Base-by-base conservation (phyloP, 2,113 vertebrate species). In the Pavo muticus region DNA sequence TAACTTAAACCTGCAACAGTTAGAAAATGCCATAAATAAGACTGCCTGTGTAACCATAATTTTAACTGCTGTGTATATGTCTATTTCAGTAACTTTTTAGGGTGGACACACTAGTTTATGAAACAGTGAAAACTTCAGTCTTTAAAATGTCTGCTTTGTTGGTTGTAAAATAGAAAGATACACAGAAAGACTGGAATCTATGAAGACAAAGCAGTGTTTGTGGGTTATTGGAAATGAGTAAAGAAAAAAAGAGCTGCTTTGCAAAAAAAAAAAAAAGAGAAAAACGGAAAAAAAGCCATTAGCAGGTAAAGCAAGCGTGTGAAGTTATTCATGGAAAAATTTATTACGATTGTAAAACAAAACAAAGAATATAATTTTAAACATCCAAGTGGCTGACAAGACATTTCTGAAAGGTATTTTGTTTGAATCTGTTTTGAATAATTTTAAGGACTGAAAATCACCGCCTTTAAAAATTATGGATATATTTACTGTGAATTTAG, bases 381-480 rank as follows among this genome's bases (percentile, higher is more conserved):
- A 39, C 4, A 59, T 24, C 5, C 3, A 21, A 27, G 37, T 52
- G 29, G 13, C 21, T 91, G 75, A 57, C 4, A 23, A 64, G 54
- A 5, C 11, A 6, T 61, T 69, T 85, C 15, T 63, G 8, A 83
- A 56, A 60, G 15, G 3, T 2, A 4, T 52, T 14, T 39, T 67
- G 6, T 67, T 78, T 54, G 15, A 75, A 24, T 65, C 42, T 70
- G 20, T 48, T 74, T 74, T 30, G 57, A 89, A 74, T 4, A 0
- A 12, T 40, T 80, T 80, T 77, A 48, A 80, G 27, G 6, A 5
- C 50, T 88, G 48, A 63, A 86, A 85, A 65, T 57, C 2, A 35
- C 0, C 2, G 48, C 37, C 1, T 73, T 61, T 20, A 23, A 44
- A 76, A 54, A 52, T 5, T 59, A 4, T 0, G 0, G 21, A 4